Base-by-base conservation (phyloP, 2,888 invertebrate species). In the Melipona bicolor region DNA sequence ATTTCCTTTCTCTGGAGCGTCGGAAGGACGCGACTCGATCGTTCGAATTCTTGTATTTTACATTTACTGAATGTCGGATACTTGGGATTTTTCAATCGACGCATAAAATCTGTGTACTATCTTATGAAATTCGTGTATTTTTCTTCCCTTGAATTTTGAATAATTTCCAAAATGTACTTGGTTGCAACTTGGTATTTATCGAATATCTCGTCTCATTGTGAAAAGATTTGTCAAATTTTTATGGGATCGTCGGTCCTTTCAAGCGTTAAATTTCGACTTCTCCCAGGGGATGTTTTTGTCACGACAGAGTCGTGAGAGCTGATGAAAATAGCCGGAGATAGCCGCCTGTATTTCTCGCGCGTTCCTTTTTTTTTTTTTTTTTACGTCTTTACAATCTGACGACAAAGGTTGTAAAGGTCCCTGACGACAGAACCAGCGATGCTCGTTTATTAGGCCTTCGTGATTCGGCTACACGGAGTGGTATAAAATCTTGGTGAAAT, bases 361-460 rank as follows among this genome's bases (percentile, higher is more conserved):
- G 56, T 78, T 67, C 69, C 83, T 73, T 88, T 89, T 43, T 89
- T 65, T 78, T 67, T 67, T 81, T 73, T 88, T 89, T 43, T 89
- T 65, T 75, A 90, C 84, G 83, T 27, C 77, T 90, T 88, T 88
- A 90, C 84, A 84, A 79, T 83, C 73, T 70, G n/a, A 61, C 43
- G n/a, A n/a, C n/a, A n/a, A n/a, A n/a, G n/a, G 84, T 84, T 83
- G 65, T 89, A 88, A 89, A 88, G 83, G 79, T 88, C 69, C 52
- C 73, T 64, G 59, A 68, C 73, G 72, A 76, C 61, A 9, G 9
- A 36, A 75, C 71, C 54, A 64, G 54, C 62, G 79, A 71, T 79
- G 69, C 83, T 75, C 85, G 87, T 89, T 89, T 89, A 89, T 89
- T 89, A 87, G 89, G 76, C 83, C 78, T 62, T 65, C 67, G 82